Base-by-base conservation (phyloP, 2,888 invertebrate genomes). In the Rotaria magnacalcarata region DNA sequence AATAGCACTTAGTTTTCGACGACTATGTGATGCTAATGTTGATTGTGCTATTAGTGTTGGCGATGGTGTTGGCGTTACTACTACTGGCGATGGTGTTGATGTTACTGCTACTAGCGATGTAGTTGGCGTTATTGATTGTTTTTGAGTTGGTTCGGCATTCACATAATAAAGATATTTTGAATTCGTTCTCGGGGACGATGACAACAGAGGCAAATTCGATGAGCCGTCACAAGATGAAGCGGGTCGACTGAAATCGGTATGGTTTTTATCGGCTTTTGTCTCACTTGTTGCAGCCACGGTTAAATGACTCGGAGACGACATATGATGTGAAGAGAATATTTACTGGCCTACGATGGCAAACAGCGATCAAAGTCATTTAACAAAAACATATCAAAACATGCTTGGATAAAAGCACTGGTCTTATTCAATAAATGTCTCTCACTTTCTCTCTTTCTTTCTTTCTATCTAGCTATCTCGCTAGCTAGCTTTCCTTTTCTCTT, bases 1-100 rank as follows among this genome's bases (percentile, higher is more conserved):
- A 24, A 80, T 80, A 47, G 75, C 47, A 80, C 75, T 80, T 80
- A 80, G 21, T 80, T 80, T 80, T 8, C 43, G 43, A 47, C 27
- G 16, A 27, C 14, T 11, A 67, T 34, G 10, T 11, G 50, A 50
- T 14, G 50, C 11, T 27, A 14, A 6, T 67, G 67, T 8, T 58
- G 6, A 4, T 58, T 2, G 10, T 34, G 24, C 21, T 80, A 21
- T 7, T 80, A 47, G 10, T 47, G 21, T 47, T 24, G 47, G 16
- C 11, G 47, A 41, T 5, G 21, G 19, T 47, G 67, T 67, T 4
- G 34, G 27, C 34, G 67, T n/a, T 34, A 27, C 5, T 16, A 34
- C 34, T 34, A 34, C 2, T 34, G 34, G 34, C 34, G 34, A 34
- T 34, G 34, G 34, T n/a, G n/a, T n/a, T n/a, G n/a, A n/a, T n/a